phyloP scores from a whole-genome alignment of 2,113 vertebrate species.

The Brevimyrus niger region DNA sequence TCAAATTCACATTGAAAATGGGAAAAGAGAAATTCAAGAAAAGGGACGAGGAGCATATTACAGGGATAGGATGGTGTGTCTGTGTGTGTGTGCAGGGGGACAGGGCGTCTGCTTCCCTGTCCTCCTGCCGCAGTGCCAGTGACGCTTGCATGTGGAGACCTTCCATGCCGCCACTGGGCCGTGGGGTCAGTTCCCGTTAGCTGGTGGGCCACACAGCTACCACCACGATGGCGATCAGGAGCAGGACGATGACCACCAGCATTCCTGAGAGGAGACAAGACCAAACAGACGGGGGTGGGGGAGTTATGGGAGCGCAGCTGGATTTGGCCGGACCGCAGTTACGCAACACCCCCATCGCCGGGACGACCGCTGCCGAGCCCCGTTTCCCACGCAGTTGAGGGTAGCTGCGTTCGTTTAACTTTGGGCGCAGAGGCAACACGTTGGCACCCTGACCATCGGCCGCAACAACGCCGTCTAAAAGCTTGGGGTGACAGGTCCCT shows the following conservation, averaged over 20 bases:
- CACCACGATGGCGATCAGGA: constrained; percentile 66
- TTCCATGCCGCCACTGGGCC: background rate
- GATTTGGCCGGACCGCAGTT: background rate
- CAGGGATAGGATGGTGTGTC: background rate
- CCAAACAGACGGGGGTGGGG: background rate
- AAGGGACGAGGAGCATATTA: background rate
- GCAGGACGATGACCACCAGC: constrained; percentile 68
- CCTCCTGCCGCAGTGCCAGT: background rate
- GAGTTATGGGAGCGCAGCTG: constrained; percentile 5
- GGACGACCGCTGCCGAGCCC: too few relatives aligned
- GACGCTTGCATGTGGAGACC: background rate
- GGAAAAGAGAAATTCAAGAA: background rate
- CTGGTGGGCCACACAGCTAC: constrained; percentile 59
- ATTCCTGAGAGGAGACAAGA: constrained; percentile 53
- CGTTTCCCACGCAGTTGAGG: background rate
- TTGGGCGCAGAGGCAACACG: background rate
- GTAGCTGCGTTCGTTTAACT: background rate
- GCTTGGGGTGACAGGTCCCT: background rate
- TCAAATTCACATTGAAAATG: constrained; percentile 11
- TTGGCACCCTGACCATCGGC: background rate
- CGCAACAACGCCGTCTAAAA: background rate
- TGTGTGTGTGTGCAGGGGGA: background rate
- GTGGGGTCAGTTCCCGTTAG: constrained; percentile 16
- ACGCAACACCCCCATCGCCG: background rate
- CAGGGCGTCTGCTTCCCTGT: background rate